Percentiles rank a stretch among this genome's conserved stretches.
These are phyloP conservation scores for Sciurus carolinensis DNA, from an alignment of 2,797 vertebrate genomes.

Conservation along the genomic window DNA sequence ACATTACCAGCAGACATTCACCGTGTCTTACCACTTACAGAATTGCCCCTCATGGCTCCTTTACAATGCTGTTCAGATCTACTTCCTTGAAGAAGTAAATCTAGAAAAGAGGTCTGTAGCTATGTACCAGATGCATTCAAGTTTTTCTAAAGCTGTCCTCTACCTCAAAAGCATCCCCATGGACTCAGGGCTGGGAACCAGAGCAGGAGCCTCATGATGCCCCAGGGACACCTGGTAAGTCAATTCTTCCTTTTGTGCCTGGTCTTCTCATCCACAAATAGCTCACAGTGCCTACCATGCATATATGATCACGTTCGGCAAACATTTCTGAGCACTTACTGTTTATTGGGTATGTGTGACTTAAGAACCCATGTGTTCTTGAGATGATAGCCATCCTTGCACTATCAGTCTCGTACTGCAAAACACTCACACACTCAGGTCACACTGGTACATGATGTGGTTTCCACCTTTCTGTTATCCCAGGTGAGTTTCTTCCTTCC, in stretches of 20 bases:
- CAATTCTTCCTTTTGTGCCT: not conserved
- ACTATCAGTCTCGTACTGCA: not conserved
- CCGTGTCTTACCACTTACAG: not conserved
- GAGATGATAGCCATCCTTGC: not conserved
- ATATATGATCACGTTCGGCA: not conserved
- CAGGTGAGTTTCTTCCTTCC: fast-evolving
- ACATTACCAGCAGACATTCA: not conserved
- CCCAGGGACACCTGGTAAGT: not conserved
- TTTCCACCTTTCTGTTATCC: not conserved
- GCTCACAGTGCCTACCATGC: no score
- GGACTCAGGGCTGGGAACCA: no score
- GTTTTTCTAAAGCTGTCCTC: not conserved
- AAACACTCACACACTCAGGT: no score
- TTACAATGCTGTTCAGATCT: no score
- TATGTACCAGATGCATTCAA: not conserved
- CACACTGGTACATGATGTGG: not conserved
- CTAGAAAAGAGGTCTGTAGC: not conserved
- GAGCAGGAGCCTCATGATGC: not conserved
- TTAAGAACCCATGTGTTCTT: not conserved
- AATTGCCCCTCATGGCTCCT: not conserved
- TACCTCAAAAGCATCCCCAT: not conserved
- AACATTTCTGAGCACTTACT: not conserved
- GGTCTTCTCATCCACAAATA: not conserved
- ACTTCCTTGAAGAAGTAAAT: not conserved
- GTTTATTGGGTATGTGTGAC: fast-evolving